Base-by-base conservation (phyloP, 2,888 invertebrate genomes). In the Phasia obesa region DNA sequence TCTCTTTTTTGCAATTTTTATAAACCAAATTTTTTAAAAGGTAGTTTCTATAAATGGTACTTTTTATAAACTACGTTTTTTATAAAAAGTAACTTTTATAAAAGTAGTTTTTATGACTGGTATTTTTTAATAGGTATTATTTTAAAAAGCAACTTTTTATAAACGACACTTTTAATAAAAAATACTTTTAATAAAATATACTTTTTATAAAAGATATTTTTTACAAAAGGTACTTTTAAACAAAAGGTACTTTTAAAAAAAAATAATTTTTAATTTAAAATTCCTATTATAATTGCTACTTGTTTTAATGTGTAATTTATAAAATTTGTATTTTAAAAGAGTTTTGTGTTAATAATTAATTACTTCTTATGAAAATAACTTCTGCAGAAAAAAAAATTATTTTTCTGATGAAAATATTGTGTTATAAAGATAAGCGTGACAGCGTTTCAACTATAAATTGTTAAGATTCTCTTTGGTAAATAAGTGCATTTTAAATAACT, bases 401-500 rank as follows among this genome's bases (percentile, higher is more conserved):
- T 27, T 27, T 27, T 27, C 27, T 27, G 3, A 27, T 31, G 31
- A 31, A 31, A 31, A 31, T 3, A 7, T 31, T 31, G 31, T 4
- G n/a, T n/a, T n/a, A 31, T 3, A 3, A 7, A 31, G 31, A 31
- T 31, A 4, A 31, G 9, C 5, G 9, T 5, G 6, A 31, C 31
- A 31, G 2, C 9, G 11, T 19, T n/a, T 49, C 0, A 47, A 9
- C 15, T 15, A 42, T 23, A 51, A 51, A 65, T 65, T 65, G 49
- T 21, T 65, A 4, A 65, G 31, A 65, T 35, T 49, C 42, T 25
- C 17, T 35, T 51, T 23, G 4, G 21, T 17, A 47, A 27, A 23
- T 25, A 60, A 60, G n/a, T 60, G 23, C 27, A 44, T 44, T 44
- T 62, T 17, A 13, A 44, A 23, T 57, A 15, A 17, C 5, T 17